Base-by-base conservation (phyloP, 92 coral and sea anemone species). In the Parazoanthus atlanticus region DNA sequence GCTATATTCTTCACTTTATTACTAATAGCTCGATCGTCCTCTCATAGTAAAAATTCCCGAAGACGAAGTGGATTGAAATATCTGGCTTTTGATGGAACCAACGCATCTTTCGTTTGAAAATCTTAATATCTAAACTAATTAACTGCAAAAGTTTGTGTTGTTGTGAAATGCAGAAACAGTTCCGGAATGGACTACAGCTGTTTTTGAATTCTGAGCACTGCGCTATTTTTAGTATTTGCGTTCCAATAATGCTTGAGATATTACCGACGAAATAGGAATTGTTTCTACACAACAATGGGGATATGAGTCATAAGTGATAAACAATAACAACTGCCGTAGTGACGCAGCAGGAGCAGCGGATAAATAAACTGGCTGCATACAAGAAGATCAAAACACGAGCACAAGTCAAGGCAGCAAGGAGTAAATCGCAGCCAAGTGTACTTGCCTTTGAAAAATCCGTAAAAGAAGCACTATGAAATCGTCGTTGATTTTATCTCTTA, bases 321-420 rank as follows among this genome's bases (percentile, higher is more conserved):
- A 65, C 41, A 15, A 64, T 25, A n/a, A 82, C 47, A 65, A 23
- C 75, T 64, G 74, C 58, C 36, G 61, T n/a, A 1, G 76, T 65
- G 86, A 82, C 86, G 77, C 47, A 82, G 4, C 86, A 64, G 17
- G 0, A 21, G 33, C 40, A 64, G 58, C 30, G 64, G 5, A n/a
- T 40, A 67, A 82, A 82, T 82, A 40, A 43, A 40, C 9, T 43
- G 33, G 61, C 64, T 40, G 19, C 61, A 66, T 8, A 46, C 40
- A 41, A 82, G 38, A 31, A 82, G 76, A 67, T 66, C 76, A 82
- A 76, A 82, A 25, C 36, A 72, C 16, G 11, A 66, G 86, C 76
- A 66, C 23, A 73, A 32, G 40, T 73, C 25, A 33, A 82, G 38
- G 16, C n/a, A n/a, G 61, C 8, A 81, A 61, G 54, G 73, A 81